Conservation (phyloP, 2,888 invertebrate genomes). For the Glomeris marginata region DNA sequence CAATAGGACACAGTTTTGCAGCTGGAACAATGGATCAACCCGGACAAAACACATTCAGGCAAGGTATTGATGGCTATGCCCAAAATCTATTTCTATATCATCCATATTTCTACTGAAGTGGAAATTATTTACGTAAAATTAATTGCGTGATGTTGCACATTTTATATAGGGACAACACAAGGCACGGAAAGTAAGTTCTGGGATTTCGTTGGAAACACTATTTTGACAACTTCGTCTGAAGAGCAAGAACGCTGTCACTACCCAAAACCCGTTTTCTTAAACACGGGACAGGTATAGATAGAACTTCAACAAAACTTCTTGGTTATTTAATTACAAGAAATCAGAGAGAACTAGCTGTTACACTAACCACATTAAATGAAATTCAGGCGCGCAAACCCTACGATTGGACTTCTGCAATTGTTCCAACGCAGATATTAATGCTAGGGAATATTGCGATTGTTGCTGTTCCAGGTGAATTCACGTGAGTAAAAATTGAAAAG, state of each 20-base stretch:
- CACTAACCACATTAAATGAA: conserved; percentile 6
- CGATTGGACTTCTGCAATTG: conserved; percentile 75
- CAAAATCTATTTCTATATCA: no score
- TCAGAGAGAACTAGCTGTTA: no score
- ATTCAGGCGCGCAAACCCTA: conserved; percentile 63
- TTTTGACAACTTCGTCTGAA: conserved; percentile 40
- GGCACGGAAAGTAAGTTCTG: conserved; percentile 56
- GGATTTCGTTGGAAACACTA: conserved; percentile 59
- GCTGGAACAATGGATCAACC: conserved; percentile 83
- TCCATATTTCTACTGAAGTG: no score
- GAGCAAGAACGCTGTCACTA: conserved; percentile 60
- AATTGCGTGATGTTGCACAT: no score
- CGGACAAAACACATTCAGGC: conserved; percentile 65
- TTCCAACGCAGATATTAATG: conserved; percentile 61
- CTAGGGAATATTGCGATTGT: conserved; percentile 52
- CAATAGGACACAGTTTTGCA: conserved; percentile 90
- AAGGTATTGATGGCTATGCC: conserved; percentile 48
- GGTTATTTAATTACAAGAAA: no score
- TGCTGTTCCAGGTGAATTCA: conserved; percentile 81
- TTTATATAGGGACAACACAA: conserved; percentile 21
- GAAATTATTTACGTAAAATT: no score
- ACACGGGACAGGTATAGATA: conserved; percentile 51
- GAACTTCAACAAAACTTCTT: no score
- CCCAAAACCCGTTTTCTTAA: conserved; percentile 76
- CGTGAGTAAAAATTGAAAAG: conserved; percentile 34